Evolutionary conservation across 2,797 vertebrate genomes (phyloP).

Genomic region (Euthynnus affinis): DNA sequence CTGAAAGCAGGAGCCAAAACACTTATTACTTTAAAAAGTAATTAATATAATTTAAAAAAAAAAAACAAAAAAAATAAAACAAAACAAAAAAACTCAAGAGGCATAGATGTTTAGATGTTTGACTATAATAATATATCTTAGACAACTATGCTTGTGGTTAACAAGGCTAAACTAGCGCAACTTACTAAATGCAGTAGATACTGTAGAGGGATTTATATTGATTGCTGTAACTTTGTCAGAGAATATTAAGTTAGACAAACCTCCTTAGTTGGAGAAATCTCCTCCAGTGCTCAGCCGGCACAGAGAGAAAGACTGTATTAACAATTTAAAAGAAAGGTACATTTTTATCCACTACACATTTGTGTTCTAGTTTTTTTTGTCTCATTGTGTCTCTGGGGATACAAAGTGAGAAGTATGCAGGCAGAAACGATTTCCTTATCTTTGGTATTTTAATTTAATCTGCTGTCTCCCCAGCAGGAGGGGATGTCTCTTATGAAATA

Average conservation of each 20-base stretch:
- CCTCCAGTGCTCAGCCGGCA: neutral
- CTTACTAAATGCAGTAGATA: neutral
- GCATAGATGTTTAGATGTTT: neutral
- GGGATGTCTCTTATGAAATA: constrained; percentile 30
- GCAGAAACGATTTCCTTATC: constrained; percentile 28
- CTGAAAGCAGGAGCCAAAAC: no score
- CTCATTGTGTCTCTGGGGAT: constrained; percentile 18
- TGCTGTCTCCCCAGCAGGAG: constrained; percentile 33
- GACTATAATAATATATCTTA: neutral
- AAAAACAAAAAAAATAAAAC: no score
- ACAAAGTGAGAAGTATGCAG: constrained; percentile 24
- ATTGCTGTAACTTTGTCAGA: neutral
- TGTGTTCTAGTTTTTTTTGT: neutral
- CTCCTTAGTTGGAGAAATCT: neutral
- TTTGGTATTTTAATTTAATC: constrained; percentile 50
- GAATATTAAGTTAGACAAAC: neutral
- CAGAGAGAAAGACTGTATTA: neutral
- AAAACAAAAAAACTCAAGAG: no score
- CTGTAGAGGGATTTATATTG: neutral
- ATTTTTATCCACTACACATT: constrained; percentile 2
- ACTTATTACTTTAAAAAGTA: constrained; percentile 2
- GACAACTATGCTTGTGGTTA: neutral
- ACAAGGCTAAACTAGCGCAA: no score
- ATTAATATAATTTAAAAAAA: neutral
- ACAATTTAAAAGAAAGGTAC: neutral